Percentiles rank a stretch among this genome's conserved stretches.
Evolutionary conservation across 1,140 invertebrate genomes (phyloP).

Genomic region (Orchestia grillus): DNA sequence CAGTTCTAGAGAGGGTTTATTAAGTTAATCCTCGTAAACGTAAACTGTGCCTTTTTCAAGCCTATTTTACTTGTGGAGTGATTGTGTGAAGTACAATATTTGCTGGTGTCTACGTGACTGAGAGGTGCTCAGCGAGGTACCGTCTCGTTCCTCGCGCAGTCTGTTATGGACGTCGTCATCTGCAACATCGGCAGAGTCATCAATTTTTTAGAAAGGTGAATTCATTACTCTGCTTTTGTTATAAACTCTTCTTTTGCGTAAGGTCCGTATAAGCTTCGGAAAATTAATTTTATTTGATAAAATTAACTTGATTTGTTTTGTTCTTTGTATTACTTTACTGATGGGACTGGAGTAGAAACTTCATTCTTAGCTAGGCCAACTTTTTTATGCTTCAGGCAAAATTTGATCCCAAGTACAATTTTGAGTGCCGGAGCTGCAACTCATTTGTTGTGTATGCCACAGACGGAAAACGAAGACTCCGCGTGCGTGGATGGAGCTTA

Average conservation of each 20-base stretch:
- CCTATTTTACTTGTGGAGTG: background rate
- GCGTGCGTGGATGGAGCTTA: no score
- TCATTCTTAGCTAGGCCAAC: background rate
- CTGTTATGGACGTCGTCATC: slow-evolving; percentile 3
- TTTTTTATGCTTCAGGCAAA: background rate
- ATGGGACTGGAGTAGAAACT: background rate
- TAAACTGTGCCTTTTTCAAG: background rate
- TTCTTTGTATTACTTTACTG: background rate
- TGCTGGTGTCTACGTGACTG: background rate
- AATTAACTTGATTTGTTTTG: no score
- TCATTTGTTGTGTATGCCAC: no score
- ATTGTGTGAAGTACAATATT: background rate
- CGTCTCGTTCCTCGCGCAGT: background rate
- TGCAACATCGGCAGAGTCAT: slow-evolving; percentile 36
- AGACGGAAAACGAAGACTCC: no score
- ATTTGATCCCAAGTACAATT: no score
- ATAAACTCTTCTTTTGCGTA: background rate
- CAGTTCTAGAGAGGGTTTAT: background rate
- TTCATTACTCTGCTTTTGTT: background rate
- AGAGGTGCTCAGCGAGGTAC: background rate
- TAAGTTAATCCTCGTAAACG: background rate
- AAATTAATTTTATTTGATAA: background rate
- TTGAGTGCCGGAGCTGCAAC: no score
- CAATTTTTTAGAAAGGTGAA: slow-evolving; percentile 43
- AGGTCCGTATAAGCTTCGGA: background rate